phyloP scores from a whole-genome alignment of 2,797 vertebrate species.

The Epinephelus coioides region DNA sequence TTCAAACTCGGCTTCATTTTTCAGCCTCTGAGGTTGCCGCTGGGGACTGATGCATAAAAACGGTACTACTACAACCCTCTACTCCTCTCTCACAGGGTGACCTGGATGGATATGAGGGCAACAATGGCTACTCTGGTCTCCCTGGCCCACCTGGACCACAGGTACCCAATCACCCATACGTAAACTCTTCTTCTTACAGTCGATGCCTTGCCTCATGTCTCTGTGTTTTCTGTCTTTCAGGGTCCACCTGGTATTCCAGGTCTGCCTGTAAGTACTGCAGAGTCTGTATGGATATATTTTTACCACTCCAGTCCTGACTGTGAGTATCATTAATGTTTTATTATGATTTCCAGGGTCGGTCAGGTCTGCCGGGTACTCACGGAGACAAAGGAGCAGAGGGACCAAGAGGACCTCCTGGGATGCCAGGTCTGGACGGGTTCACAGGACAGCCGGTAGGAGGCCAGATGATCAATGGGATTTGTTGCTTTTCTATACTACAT shows the following conservation, averaged over 20 bases:
- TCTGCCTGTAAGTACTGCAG: conserved; percentile 75
- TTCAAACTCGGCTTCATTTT: no score
- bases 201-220: not conserved
- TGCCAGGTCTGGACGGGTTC: conserved; percentile 88
- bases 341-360: conserved; percentile 77
- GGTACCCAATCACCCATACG: conserved; percentile 75
- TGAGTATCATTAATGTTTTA: not conserved
- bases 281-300: not conserved
- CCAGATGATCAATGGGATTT: not conserved
- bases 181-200: not conserved
- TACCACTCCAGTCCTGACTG: not conserved
- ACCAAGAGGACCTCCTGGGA: conserved; percentile 84
- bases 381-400: conserved; percentile 87
- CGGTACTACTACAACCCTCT: no score
- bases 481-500: not conserved
- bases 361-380: conserved; percentile 85
- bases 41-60: no score
- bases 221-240: conserved; percentile 73
- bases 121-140: conserved; percentile 61
- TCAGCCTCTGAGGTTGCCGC: no score
- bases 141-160: conserved; percentile 84
- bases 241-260: conserved; percentile 87
- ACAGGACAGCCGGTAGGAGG: conserved; percentile 85
- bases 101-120: conserved; percentile 79
- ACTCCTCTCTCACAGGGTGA: conserved; percentile 72